Evolutionary conservation across 23 tunicate species (phyloP).

Genomic region (Phallusia fumigata): DNA sequence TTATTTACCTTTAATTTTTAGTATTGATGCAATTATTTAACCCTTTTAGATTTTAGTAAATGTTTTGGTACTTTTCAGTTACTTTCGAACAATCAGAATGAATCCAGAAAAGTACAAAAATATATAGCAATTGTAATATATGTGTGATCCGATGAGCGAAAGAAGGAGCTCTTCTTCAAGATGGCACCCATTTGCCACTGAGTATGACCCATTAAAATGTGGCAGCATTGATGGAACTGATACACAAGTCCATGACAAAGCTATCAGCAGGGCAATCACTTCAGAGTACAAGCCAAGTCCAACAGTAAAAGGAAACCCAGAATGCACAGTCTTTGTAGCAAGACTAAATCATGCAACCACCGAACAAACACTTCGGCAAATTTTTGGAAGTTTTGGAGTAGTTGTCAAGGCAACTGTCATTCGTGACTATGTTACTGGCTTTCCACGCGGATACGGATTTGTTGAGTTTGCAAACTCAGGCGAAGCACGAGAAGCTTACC

Average conservation of each 20-base stretch:
- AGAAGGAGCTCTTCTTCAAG: not conserved
- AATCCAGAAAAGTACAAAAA: not conserved
- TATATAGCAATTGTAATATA: not conserved
- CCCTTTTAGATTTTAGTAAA: not conserved
- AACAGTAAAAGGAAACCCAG: slow-evolving; percentile 40
- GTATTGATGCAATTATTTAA: not conserved
- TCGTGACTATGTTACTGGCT: slow-evolving; percentile 76
- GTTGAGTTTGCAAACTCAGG: slow-evolving; percentile 43
- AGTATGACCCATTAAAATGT: slow-evolving; percentile 77
- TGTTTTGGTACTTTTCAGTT: not conserved
- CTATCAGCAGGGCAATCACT: slow-evolving; percentile 50
- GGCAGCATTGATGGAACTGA: slow-evolving; percentile 86
- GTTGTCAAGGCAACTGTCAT: slow-evolving; percentile 58
- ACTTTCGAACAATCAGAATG: not conserved
- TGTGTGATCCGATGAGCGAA: not conserved
- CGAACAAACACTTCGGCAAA: slow-evolving; percentile 30
- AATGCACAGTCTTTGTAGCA: slow-evolving; percentile 71
- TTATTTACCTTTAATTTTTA: not conserved
- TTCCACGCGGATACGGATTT: slow-evolving; percentile 75
- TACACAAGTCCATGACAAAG: slow-evolving; percentile 71
- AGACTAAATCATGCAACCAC: slow-evolving; percentile 54
- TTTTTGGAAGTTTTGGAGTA: slow-evolving; percentile 61
- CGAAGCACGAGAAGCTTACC: slow-evolving; percentile 32
- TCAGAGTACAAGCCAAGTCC: slow-evolving; percentile 58
- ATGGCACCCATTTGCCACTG: slow-evolving; percentile 52